phyloP scores from a whole-genome alignment of 2,888 invertebrate species.

The Eupithecia abbreviata region DNA sequence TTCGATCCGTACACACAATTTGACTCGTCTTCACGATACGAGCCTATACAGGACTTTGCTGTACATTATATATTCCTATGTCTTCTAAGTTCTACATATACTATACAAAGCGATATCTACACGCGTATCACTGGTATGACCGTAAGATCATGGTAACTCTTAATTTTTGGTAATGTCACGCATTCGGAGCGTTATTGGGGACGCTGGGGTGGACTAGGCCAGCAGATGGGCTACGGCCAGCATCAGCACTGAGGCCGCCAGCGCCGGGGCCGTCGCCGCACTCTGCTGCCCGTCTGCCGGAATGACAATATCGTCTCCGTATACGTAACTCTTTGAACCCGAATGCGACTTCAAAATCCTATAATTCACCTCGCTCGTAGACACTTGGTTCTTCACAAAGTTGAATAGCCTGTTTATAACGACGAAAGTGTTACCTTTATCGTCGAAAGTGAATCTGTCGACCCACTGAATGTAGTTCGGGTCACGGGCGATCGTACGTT shows the following conservation, averaged over 20 bases:
- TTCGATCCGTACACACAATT: constrained; percentile 57
- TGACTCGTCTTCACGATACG: constrained; percentile 66
- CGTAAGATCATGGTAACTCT: constrained; percentile 78
- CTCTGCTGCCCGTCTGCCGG: constrained; percentile 49
- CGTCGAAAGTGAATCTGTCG: constrained; percentile 88
- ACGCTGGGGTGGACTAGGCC: constrained; percentile 62
- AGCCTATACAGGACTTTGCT: constrained; percentile 59
- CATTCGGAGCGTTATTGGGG: constrained; percentile 63
- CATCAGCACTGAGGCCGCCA: constrained; percentile 63
- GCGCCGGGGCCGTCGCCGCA: constrained; percentile 61
- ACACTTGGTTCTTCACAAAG: constrained; percentile 85
- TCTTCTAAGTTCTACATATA: constrained; percentile 47
- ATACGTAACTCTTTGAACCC: constrained; percentile 86
- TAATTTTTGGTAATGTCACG: constrained; percentile 81
- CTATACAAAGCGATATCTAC: constrained; percentile 76
- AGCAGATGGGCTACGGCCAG: constrained; percentile 69
- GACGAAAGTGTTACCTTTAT: constrained; percentile 86
- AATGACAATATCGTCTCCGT: constrained; percentile 67
- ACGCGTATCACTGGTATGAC: constrained; percentile 78
- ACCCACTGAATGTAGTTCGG: constrained; percentile 88
- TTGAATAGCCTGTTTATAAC: constrained; percentile 88
- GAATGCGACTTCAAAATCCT: constrained; percentile 85
- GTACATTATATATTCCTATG: constrained; percentile 39
- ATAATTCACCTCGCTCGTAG: constrained; percentile 85
- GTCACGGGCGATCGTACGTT: constrained; percentile 87